Conservation (phyloP, 2,797 vertebrate genomes). For the Spondyliosoma cantharus region DNA sequence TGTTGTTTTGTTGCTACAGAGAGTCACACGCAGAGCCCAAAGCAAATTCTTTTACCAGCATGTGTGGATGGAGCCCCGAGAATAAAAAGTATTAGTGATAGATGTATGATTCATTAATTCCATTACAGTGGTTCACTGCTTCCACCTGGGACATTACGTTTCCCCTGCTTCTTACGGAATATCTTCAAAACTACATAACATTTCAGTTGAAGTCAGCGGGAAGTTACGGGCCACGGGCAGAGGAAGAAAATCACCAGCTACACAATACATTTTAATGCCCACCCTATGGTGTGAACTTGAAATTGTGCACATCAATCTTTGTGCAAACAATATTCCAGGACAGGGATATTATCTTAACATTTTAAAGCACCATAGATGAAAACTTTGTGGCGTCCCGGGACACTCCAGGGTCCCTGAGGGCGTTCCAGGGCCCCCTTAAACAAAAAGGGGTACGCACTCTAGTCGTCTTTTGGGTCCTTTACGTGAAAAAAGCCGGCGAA, state of each 20-base stretch:
- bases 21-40: slow-evolving; percentile 27
- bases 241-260: neutral
- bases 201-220: neutral
- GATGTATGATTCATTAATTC: neutral
- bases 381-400: too few relatives aligned
- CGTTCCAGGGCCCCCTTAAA: too few relatives aligned
- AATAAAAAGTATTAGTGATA: neutral
- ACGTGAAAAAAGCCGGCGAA: too few relatives aligned
- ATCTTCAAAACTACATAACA: neutral
- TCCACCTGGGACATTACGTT: neutral
- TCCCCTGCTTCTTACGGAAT: neutral
- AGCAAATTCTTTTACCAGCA: slow-evolving; percentile 2
- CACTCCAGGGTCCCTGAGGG: too few relatives aligned
- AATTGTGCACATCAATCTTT: neutral
- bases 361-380: too few relatives aligned
- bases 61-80: neutral
- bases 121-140: neutral
- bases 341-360: neutral
- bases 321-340: neutral
- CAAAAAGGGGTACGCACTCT: too few relatives aligned
- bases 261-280: neutral
- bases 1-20: neutral
- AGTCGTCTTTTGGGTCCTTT: too few relatives aligned
- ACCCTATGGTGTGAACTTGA: neutral
- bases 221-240: neutral